Evolutionary conservation across 2,888 invertebrate genomes (phyloP), one percentile per base, ranked within the genome.

Genomic region (Diarsia mendica): DNA sequence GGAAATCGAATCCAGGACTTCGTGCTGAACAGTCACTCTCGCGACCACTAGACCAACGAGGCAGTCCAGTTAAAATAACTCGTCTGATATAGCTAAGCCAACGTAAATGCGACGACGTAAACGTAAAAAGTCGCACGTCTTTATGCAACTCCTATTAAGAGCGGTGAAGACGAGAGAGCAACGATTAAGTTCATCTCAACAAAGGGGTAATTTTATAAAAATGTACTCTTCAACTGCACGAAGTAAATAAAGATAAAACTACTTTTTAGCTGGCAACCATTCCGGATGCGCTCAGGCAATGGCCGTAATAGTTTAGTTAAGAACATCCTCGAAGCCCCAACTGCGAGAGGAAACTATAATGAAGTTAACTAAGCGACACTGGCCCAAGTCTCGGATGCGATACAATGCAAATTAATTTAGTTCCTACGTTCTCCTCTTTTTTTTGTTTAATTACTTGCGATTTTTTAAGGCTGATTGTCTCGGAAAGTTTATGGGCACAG

Each of bases 361-460:
- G 93, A 93, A 93, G 91, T 94, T 93, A 92, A 90, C 91, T 92
- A 92, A 93, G 92, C 90, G 88, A 89, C 90, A 87, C 88, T 90
- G 88, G 88, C 87, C 89, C 87, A 84, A 89, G 85, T 85, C 85
- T 73, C 70, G 79, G 77, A 85, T 83, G 85, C 88, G 83, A 88
- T 87, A 88, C 87, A 87, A 87, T 85, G 82, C 83, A 88, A 90
- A 86, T 86, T 89, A 89, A 89, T 88, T 90, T 89, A 87, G 70
- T 83, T 83, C 78, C 75, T 88, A 80, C 77, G 83, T 85, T 85
- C 80, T 58, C 44, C 66, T 75, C 68, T 72, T 80, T 79, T 39
- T 82, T 85, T 85, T 82, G 72, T 82, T 82, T 82, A 86, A 85
- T 86, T 83, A 84, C 78, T 86, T 77, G 80, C 76, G 76, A 75